Evolutionary conservation across 2,797 vertebrate genomes (phyloP).

Genomic region (Oryzias sinensis): DNA sequence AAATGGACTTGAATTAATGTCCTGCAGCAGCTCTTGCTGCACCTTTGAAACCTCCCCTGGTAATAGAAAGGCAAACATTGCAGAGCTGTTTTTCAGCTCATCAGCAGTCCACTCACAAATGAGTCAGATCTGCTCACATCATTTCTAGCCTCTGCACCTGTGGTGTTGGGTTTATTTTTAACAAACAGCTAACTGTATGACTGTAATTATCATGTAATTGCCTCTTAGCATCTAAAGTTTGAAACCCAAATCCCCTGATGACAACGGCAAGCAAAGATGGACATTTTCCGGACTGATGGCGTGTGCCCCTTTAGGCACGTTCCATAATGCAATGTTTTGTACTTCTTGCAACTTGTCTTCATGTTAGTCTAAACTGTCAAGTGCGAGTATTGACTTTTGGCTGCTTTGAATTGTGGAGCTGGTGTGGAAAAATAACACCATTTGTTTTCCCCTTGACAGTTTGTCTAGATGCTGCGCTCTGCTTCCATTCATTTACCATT

Average conservation of each 20-base stretch:
- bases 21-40: slow-evolving; percentile 36
- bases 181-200: slow-evolving; percentile 35
- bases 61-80: slow-evolving; percentile 39
- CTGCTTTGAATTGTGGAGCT: slow-evolving; percentile 55
- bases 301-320: slow-evolving; percentile 38
- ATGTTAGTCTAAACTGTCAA: slow-evolving; percentile 61
- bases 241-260: slow-evolving; percentile 25
- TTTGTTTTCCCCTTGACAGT: slow-evolving; percentile 56
- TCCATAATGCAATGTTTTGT: slow-evolving; percentile 38
- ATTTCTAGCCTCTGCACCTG: slow-evolving; percentile 45
- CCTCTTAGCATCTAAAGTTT: slow-evolving; percentile 44
- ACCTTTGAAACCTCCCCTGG: slow-evolving; percentile 50
- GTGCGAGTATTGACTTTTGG: slow-evolving; percentile 66
- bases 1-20: slow-evolving; percentile 51
- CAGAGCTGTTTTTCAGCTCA: slow-evolving; percentile 42
- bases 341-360: slow-evolving; percentile 51
- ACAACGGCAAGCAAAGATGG: slow-evolving; percentile 26
- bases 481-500: slow-evolving; percentile 31
- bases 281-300: slow-evolving; percentile 43
- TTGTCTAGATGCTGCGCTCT: slow-evolving; percentile 46
- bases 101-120: slow-evolving; percentile 52
- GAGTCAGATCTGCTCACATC: slow-evolving; percentile 38
- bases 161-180: slow-evolving; percentile 37
- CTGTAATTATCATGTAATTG: slow-evolving; percentile 46
- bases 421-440: slow-evolving; percentile 38